Evolutionary conservation across 2,113 vertebrate genomes (phyloP), one percentile per base, ranked within the genome.

Genomic region (Bombycilla garrulus): DNA sequence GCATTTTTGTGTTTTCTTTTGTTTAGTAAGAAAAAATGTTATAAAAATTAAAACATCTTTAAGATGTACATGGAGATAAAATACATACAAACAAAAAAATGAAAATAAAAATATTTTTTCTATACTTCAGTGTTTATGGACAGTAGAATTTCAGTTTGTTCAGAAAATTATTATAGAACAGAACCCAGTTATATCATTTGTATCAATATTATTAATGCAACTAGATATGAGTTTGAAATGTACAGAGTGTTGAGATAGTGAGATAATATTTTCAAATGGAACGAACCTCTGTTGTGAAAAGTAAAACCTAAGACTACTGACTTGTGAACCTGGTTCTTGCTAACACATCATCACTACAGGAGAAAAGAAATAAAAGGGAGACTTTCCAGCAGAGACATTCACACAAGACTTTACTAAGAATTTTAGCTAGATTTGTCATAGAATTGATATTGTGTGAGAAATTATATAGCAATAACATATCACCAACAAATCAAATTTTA

Each of bases 131-230:
- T 3, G 3, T 3, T 23, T 56, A 72, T 53, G 36, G 24, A 31
- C 6, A 85, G 12, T 35, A 78, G 33, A 60, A 60, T 82, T 80
- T 48, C 28, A 45, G 3, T 36, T 74, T 61, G 3, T 72, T 51
- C 9, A 9, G 23, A 65, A 88, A 86, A 57, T n/a, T 42, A 29
- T 56, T 65, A 35, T 44, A 21, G 67, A 67, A 11, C 44, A 73
- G 53, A 50, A 66, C 5, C 1, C 42, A 80, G 2, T 22, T 76
- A 6, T 17, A 31, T 47, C 0, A 62, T 47, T 83, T n/a, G 0
- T n/a, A 57, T 72, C 16, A 35, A 38, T 79, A 33, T 17, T 50
- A 29, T 54, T 44, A 64, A 21, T 31, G 15, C 5, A 54, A 56
- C 7, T 48, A 50, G n/a, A 54, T 70, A 38, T 4, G 23, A 83